A percentile compares a stretch with the other conserved stretches of the same genome.
Conservation (phyloP, 2,888 invertebrate genomes). For the Gastracanthus pulcherrimus region DNA sequence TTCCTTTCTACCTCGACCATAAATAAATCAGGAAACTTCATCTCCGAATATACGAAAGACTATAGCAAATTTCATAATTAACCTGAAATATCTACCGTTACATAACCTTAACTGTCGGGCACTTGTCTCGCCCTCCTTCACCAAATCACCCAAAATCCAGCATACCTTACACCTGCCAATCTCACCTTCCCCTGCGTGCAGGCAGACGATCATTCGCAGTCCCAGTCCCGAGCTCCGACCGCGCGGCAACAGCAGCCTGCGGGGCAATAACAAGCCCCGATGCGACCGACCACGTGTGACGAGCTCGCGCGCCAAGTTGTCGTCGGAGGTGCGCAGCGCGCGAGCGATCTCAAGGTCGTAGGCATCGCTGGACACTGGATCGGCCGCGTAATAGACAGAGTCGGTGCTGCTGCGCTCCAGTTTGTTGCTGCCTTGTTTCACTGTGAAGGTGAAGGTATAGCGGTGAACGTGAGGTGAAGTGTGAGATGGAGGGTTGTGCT, state of each 20-base stretch:
- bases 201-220: constrained; percentile 79
- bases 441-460: constrained; percentile 57
- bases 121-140: too few species aligned
- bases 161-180: too few species aligned
- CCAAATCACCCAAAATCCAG: too few species aligned
- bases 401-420: constrained; percentile 71
- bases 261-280: constrained; percentile 76
- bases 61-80: too few species aligned
- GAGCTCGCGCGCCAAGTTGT: neutral
- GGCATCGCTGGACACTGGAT: constrained; percentile 73
- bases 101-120: too few species aligned
- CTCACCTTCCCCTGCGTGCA: constrained; percentile 76
- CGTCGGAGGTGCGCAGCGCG: neutral
- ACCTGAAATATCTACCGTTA: too few species aligned
- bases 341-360: constrained; percentile 4
- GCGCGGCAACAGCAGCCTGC: constrained; percentile 82
- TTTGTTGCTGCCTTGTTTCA: constrained; percentile 74
- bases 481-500: neutral
- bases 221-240: constrained; percentile 70
- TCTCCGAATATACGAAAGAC: too few species aligned
- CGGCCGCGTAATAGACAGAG: constrained; percentile 67
- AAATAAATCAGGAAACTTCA: too few species aligned
- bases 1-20: too few species aligned
- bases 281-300: neutral
- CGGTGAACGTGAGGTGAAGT: too few species aligned